A percentile compares a stretch with the other conserved stretches of the same genome.
Conservation (phyloP, 2,888 invertebrate species). For the Tinea semifulvella region DNA sequence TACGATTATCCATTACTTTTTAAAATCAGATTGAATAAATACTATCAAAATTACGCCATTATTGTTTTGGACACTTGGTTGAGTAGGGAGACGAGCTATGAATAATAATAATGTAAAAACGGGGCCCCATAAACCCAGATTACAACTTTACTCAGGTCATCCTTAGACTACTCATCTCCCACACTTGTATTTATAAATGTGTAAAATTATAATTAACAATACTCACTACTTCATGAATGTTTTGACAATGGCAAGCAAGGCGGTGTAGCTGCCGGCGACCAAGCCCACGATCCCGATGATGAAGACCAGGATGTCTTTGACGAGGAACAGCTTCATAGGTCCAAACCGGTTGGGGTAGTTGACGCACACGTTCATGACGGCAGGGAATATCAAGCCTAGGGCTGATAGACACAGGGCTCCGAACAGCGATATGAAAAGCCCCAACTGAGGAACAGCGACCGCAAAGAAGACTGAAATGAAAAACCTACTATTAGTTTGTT, state of each 20-base stretch:
- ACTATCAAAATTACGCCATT: no score
- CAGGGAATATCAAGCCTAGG: constrained; percentile 78
- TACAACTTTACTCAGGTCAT: no score
- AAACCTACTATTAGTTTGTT: no score
- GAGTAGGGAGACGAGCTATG: no score
- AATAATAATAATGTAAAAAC: no score
- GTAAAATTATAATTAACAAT: no score
- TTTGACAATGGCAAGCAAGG: constrained; percentile 65
- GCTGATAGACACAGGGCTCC: constrained; percentile 79
- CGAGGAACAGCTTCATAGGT: constrained; percentile 39
- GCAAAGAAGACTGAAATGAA: constrained; percentile 74
- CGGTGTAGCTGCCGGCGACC: constrained; percentile 65
- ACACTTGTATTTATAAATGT: no score
- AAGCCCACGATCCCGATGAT: constrained; percentile 63
- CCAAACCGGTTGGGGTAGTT: constrained; percentile 71
- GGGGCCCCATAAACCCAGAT: no score
- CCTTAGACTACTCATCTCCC: no score
- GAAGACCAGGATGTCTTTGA: constrained; percentile 54
- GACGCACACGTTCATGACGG: constrained; percentile 77
- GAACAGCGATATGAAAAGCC: constrained; percentile 78
- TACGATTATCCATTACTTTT: no score
- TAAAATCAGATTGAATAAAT: no score
- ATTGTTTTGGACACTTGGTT: no score
- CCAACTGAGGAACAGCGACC: constrained; percentile 73
- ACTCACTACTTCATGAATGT: constrained; percentile 30